Evolutionary conservation across 2,797 vertebrate species (phyloP).

Genomic region (Gallirallus australis): DNA sequence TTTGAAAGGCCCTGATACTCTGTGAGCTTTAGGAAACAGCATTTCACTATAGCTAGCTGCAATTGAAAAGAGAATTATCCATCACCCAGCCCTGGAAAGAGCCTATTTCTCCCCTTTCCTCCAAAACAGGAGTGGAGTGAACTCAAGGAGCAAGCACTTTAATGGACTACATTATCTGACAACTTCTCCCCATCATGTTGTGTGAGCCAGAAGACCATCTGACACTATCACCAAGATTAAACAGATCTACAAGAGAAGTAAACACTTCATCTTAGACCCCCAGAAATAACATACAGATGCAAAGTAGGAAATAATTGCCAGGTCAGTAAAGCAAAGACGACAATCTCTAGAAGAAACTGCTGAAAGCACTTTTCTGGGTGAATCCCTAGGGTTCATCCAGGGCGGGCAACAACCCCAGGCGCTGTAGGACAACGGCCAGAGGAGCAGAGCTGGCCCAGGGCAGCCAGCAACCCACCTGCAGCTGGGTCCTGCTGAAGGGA

Average conservation of each 20-base stretch:
- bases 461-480: background rate
- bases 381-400: background rate
- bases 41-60: background rate
- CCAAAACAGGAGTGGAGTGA: background rate
- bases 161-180: background rate
- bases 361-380: background rate
- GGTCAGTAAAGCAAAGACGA: background rate
- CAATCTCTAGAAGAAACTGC: background rate
- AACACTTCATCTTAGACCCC: background rate
- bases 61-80: background rate
- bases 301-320: background rate
- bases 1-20: background rate
- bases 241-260: background rate
- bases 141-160: background rate
- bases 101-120: background rate
- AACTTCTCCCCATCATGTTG: fast-evolving
- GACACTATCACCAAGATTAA: background rate
- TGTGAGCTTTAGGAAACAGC: background rate
- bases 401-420: background rate
- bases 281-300: fast-evolving
- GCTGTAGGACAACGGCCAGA: background rate
- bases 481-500: fast-evolving
- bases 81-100: background rate
- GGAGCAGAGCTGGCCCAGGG: background rate
- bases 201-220: background rate